phyloP scores from a whole-genome alignment of 2,113 vertebrate genomes.

The Misgurnus mizolepis region DNA sequence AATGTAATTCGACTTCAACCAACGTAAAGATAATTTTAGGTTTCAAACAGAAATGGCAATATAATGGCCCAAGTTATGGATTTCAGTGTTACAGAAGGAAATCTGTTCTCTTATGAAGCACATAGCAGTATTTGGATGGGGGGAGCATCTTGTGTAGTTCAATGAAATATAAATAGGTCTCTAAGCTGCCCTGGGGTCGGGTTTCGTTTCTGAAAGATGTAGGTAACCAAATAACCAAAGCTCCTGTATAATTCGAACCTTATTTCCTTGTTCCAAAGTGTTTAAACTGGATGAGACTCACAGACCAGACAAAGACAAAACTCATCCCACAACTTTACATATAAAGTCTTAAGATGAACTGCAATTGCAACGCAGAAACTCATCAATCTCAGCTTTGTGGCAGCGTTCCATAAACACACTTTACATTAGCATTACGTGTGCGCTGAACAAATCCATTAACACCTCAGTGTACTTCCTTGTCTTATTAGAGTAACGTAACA shows the following conservation, averaged over 20 bases:
- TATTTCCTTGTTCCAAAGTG: background rate
- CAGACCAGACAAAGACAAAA: background rate
- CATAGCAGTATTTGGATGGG: background rate
- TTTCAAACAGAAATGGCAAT: no score
- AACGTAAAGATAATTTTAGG: no score
- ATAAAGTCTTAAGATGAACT: background rate
- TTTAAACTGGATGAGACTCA: background rate
- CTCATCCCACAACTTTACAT: background rate
- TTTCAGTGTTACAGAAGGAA: background rate
- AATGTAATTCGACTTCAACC: no score
- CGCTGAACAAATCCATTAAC: conserved; percentile 3
- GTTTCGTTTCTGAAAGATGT: background rate
- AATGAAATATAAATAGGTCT: background rate
- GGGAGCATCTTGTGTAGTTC: background rate
- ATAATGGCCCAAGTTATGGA: no score
- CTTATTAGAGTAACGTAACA: conserved; percentile 29
- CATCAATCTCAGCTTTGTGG: background rate
- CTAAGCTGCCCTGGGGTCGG: background rate
- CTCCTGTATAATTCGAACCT: no score
- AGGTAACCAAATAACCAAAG: no score
- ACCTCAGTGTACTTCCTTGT: background rate
- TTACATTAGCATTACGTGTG: conserved; percentile 32
- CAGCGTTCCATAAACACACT: background rate
- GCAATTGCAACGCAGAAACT: background rate
- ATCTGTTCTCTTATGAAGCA: background rate